Evolutionary conservation across 2,797 vertebrate genomes (phyloP).

Genomic region (Mycteria americana): DNA sequence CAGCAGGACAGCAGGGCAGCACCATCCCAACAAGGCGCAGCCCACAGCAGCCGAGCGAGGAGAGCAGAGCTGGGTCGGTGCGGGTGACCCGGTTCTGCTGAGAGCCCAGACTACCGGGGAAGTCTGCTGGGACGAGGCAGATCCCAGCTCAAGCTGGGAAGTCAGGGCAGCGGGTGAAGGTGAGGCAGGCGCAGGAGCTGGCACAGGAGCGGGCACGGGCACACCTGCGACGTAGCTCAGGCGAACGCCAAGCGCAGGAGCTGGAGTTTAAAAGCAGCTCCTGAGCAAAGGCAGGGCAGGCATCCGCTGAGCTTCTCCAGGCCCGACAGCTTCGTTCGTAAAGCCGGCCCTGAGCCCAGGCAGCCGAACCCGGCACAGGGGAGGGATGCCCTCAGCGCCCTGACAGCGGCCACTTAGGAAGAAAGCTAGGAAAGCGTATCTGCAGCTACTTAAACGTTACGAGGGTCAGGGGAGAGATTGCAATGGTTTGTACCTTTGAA

Average conservation of each 20-base stretch:
- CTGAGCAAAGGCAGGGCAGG: background rate
- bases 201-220: background rate
- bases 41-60: fast-evolving
- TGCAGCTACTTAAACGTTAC: background rate
- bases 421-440: background rate
- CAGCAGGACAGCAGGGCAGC: background rate
- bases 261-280: background rate
- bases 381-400: background rate
- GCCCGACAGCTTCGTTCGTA: background rate
- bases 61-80: background rate
- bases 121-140: background rate
- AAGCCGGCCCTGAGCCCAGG: background rate
- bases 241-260: background rate
- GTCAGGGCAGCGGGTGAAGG: background rate
- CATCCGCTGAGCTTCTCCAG: background rate
- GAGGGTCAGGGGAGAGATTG: background rate
- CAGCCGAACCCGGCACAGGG: background rate
- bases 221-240: background rate
- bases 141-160: background rate
- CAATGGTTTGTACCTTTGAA: background rate
- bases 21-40: background rate
- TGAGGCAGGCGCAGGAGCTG: background rate
- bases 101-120: background rate
- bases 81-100: background rate
- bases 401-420: background rate